Evolutionary conservation across 2,888 invertebrate genomes (phyloP), one percentile per base, ranked within the genome.

Genomic region (Serripes groenlandicus): DNA sequence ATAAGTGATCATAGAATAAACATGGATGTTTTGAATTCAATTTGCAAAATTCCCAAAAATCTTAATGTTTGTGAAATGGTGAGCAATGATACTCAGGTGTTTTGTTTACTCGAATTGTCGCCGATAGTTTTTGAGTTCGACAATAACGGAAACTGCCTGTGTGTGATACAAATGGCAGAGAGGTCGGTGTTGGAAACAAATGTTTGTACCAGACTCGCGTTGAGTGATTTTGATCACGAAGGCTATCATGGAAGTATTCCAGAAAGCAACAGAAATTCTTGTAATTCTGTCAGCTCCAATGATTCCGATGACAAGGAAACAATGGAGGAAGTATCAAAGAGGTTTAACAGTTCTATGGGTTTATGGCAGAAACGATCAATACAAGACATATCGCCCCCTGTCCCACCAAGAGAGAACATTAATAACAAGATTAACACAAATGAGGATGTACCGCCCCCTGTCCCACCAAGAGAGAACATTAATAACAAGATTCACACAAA

Each of bases 51-150:
- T 18, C 49, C 60, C 32, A 34, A 42, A 7, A n/a, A 52, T 11
- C 66, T 73, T 26, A 35, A 62, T 60, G 68, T 78, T 30, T 37
- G 42, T 32, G 64, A 73, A 26, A 83, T 81, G 77, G 78, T 35
- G 1, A 49, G 77, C 23, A 58, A 35, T 23, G 68, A 52, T 3
- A 68, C 56, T 1, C 73, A 76, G 64, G 73, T 79, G 70, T 81
- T 75, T 35, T 78, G 76, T 64, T 69, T 74, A 73, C 58, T 81
- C 35, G 58, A 70, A 54, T 34, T 58, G 28, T 83, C 81, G 1
- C 79, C 79, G 26, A 68, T 64, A 52, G 52, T 81, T 11, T 34
- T 87, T 0, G 89, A 86, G 68, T 87, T 85, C 70, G 81, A 86
- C 62, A 71, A 78, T 42, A 62, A 78, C 3, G 73, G 75, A 28